Evolutionary conservation across 2,797 vertebrate genomes (phyloP).

Genomic region (Anguilla marmorata): DNA sequence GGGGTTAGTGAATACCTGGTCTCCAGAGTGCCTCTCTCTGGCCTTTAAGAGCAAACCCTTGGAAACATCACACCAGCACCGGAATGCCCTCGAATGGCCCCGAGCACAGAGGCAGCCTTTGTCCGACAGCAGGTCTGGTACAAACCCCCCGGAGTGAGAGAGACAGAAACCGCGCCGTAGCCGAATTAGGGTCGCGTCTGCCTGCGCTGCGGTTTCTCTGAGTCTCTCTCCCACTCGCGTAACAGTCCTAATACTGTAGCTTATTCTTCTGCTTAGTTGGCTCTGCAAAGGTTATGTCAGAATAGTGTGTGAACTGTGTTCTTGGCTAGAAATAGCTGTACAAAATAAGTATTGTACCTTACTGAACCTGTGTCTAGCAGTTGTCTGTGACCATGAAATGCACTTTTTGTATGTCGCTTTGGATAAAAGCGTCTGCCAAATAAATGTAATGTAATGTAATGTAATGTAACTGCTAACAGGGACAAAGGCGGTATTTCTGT

Average conservation of each 20-base stretch:
- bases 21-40: conserved; percentile 27
- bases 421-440: too few species aligned
- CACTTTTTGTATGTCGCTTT: too few species aligned
- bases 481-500: neutral
- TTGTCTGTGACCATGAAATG: too few species aligned
- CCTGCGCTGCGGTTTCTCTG: neutral
- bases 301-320: too few species aligned
- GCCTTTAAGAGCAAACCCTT: conserved; percentile 25
- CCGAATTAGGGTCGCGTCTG: too few species aligned
- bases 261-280: too few species aligned
- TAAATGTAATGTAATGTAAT: too few species aligned
- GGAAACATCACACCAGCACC: conserved; percentile 6
- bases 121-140: neutral
- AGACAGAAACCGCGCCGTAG: neutral
- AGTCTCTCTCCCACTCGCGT: neutral
- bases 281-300: too few species aligned
- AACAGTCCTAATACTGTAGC: neutral
- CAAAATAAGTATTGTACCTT: too few species aligned
- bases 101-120: neutral
- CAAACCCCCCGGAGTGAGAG: neutral
- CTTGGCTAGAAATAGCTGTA: too few species aligned
- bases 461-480: too few species aligned
- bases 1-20: conserved; percentile 1
- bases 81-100: conserved; percentile 18
- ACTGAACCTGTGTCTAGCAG: too few species aligned